Evolutionary conservation across 92 coral and sea anemone species (phyloP).

Genomic region (Phymanthus crucifer): DNA sequence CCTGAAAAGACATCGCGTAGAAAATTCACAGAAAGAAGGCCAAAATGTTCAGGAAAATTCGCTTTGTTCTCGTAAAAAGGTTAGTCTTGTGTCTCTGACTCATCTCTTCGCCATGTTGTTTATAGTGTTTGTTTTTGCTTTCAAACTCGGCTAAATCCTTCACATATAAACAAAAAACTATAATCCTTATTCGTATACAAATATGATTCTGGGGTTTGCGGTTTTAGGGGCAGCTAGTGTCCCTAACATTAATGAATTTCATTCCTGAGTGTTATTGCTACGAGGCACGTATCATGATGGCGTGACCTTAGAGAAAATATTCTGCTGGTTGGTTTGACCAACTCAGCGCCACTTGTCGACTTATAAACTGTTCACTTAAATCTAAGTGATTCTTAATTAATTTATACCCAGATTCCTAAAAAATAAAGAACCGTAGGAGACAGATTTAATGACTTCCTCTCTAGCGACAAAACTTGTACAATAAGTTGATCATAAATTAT

Average conservation of each 20-base stretch:
- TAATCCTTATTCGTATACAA: neutral
- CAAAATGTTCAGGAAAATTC: constrained; percentile 32
- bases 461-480: neutral
- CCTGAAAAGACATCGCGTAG: neutral
- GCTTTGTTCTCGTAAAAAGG: constrained; percentile 36
- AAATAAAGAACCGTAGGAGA: neutral
- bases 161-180: neutral
- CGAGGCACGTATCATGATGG: constrained; percentile 4
- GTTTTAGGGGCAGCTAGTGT: neutral
- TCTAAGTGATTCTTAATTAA: neutral
- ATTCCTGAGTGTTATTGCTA: neutral
- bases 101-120: neutral
- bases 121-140: neutral
- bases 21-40: neutral
- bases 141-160: neutral
- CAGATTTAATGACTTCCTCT: neutral
- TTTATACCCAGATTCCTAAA: neutral
- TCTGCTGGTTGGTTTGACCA: constrained; percentile 3
- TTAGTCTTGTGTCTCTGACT: constrained; percentile 21
- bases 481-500: neutral
- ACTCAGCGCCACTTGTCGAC: neutral
- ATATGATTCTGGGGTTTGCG: constrained; percentile 1
- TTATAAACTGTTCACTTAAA: neutral
- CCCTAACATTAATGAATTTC: neutral
- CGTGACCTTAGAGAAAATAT: constrained; percentile 7